Conservation (phyloP, 2,797 vertebrate species). For the Protonibea diacanthus region DNA sequence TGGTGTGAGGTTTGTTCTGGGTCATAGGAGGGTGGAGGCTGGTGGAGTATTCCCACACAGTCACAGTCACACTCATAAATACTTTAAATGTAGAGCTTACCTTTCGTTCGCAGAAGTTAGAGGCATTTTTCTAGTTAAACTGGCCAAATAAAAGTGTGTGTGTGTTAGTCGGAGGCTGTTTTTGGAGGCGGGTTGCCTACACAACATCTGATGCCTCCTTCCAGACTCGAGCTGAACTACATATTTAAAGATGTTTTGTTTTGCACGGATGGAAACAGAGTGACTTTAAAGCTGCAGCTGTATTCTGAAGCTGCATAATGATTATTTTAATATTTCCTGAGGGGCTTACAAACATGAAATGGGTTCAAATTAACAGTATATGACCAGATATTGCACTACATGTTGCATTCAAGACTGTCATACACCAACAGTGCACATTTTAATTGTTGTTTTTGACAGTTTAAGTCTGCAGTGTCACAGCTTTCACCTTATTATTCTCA, state of each 20-base stretch:
- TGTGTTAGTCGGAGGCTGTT: constrained; percentile 14
- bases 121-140: neutral
- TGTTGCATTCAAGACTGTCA: no score
- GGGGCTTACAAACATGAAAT: neutral
- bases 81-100: constrained; percentile 21
- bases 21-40: constrained; percentile 34
- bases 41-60: constrained; percentile 39
- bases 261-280: neutral
- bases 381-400: rapidly evolving
- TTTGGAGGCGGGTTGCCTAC: constrained; percentile 12
- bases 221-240: neutral
- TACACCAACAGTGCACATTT: neutral
- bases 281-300: constrained; percentile 3
- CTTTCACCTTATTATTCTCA: neutral
- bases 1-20: constrained; percentile 46
- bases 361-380: neutral
- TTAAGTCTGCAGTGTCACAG: neutral
- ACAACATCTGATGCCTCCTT: constrained; percentile 18
- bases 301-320: neutral
- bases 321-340: neutral
- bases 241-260: constrained; percentile 18
- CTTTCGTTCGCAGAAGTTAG: constrained; percentile 9
- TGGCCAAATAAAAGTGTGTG: neutral
- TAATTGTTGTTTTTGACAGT: neutral
- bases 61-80: constrained; percentile 24